Base-by-base conservation (phyloP, 23 tunicate genomes). In the Trididemnum miniatum region DNA sequence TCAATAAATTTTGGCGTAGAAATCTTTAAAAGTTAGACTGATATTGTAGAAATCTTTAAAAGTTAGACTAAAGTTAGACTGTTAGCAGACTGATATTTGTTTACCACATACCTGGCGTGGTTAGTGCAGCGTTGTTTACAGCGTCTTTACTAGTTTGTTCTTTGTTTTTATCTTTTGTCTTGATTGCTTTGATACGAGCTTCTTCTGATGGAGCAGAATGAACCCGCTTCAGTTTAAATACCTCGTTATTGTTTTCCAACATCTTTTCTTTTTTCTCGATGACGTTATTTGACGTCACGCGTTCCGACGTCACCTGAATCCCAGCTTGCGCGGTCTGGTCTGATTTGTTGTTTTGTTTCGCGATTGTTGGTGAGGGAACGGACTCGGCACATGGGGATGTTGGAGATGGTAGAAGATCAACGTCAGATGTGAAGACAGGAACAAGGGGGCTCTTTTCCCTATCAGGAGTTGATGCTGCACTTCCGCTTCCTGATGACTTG, bases 401-500 rank as follows among this genome's bases (percentile, higher is more conserved):
- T 18, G 67, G 67, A 62, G 26, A 12, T 62, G 26, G 67, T 3
- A 62, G 3, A 5, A 26, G n/a, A 5, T 62, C 28, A 62, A 62
- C 67, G 5, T 62, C 67, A 4, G 67, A 24, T 20, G n/a, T 62
- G 15, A 12, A 3, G 26, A 62, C 67, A 5, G 67, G 28, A 18
- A 62, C 67, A 62, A 62, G 67, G 26, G 26, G 26, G 26, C 29
- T n/a, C 3, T 3, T 29, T 37, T 73, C 79, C 29, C 59, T 25
- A 25, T 71, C 86, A 7, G 86, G 86, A 20, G 78, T 82, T 0
- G 86, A 25, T 28, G 51, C 65, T 20, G 86, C 20, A 35, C 78
- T 82, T 67, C 34, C 51, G 69, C 78, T 51, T 24, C 74, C 36
- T 22, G 76, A 71, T 2, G 78, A 31, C 38, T 54, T 51, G 33